These are phyloP conservation scores for Syngnathoides biaculeatus DNA, from an alignment of 2,113 vertebrate genomes.

Conservation along the genomic window DNA sequence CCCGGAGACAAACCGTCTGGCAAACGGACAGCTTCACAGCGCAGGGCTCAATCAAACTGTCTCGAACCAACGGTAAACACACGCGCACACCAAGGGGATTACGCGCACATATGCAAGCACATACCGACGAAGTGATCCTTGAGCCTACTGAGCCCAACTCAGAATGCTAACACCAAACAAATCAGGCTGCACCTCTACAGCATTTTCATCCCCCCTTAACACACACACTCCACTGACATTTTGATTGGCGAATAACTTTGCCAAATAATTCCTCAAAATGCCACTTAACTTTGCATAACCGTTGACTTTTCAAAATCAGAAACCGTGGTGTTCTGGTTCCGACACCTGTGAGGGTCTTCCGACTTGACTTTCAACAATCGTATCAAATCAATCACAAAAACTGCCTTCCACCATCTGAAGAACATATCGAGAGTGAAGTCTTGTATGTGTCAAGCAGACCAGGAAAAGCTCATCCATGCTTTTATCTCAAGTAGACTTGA, in stretches of 20 bases:
- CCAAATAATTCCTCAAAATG: conserved; percentile 67
- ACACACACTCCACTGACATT: conserved; percentile 58
- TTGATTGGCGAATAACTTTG: conserved; percentile 60
- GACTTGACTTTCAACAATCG: too few species aligned
- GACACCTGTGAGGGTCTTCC: too few species aligned
- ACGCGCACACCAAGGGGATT: conserved; percentile 28
- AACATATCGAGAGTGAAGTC: too few species aligned
- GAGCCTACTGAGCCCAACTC: conserved; percentile 62
- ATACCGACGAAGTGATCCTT: conserved; percentile 43
- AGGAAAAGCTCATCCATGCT: too few species aligned
- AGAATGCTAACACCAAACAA: conserved; percentile 72
- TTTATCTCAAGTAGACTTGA: too few species aligned
- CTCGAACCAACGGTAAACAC: conserved; percentile 60
- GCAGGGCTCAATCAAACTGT: conserved; percentile 70
- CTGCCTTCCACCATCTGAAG: too few species aligned
- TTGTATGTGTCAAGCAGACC: too few species aligned
- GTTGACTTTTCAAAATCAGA: too few species aligned
- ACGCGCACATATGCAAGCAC: conserved; percentile 31
- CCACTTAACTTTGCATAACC: conserved; percentile 58
- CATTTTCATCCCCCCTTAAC: conserved; percentile 4
- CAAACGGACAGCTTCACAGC: conserved; percentile 73
- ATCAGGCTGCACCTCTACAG: conserved; percentile 53
- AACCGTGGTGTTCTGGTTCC: too few species aligned
- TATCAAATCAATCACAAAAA: too few species aligned
- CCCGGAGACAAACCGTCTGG: conserved; percentile 70